Evolutionary conservation across 2,113 vertebrate species (phyloP).

Genomic region (Notothenia rossii): DNA sequence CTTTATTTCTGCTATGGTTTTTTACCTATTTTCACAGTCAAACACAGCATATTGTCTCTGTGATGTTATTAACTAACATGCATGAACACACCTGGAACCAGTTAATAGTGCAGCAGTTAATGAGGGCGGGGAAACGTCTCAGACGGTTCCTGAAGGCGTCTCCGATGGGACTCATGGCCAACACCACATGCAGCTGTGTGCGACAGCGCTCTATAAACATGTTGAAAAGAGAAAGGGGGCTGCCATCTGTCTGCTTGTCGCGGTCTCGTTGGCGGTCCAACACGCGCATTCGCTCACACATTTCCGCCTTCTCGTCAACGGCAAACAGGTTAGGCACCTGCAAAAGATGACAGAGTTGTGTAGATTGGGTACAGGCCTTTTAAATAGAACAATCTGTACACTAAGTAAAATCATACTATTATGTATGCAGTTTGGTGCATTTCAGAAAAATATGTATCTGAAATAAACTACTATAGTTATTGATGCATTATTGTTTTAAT

Average conservation of each 20-base stretch:
- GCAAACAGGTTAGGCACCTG: conserved; percentile 91
- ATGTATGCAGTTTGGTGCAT: too few species aligned
- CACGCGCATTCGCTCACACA: conserved; percentile 91
- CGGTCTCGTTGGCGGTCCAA: conserved; percentile 89
- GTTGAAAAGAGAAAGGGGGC: conserved; percentile 90
- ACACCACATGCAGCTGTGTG: conserved; percentile 90
- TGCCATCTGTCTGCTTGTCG: conserved; percentile 91
- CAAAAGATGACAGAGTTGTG: not conserved
- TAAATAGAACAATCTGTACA: not conserved
- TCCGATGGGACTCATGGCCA: conserved; percentile 94
- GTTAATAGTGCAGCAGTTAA: conserved; percentile 95
- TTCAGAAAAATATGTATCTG: too few species aligned
- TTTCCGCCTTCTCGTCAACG: conserved; percentile 90
- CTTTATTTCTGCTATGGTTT: conserved; percentile 1
- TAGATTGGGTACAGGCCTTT: not conserved
- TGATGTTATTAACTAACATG: not conserved
- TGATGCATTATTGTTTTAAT: too few species aligned
- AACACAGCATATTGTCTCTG: not conserved
- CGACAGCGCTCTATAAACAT: conserved; percentile 93
- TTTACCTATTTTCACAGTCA: not conserved
- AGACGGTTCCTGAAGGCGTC: conserved; percentile 90
- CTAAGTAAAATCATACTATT: too few species aligned
- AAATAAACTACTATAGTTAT: too few species aligned
- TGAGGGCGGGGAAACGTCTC: conserved; percentile 91
- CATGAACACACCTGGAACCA: conserved; percentile 91